phyloP scores from a whole-genome alignment of 2,797 vertebrate genomes.

The Mionectes olivaceus region DNA sequence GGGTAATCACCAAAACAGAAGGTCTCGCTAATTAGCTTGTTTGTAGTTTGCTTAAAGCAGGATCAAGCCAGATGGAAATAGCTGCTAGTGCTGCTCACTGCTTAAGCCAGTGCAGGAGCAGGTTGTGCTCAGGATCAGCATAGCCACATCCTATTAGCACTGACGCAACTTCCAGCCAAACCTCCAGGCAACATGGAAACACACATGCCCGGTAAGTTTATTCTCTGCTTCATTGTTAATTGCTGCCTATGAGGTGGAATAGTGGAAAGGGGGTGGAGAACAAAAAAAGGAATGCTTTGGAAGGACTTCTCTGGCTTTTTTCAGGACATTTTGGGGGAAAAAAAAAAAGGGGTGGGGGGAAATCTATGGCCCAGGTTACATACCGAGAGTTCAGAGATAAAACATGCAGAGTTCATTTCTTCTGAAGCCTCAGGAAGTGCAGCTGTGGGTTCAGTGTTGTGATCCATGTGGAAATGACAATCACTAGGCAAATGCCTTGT shows the following conservation, averaged over 20 bases:
- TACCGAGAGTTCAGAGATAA: background rate
- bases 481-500: background rate
- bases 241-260: background rate
- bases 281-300: background rate
- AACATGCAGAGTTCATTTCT: background rate
- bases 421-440: background rate
- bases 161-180: slow-evolving; percentile 47
- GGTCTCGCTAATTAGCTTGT: slow-evolving; percentile 42
- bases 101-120: slow-evolving; percentile 82
- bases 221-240: background rate
- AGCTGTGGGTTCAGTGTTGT: background rate
- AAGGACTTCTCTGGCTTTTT: background rate
- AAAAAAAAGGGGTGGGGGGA: too few species aligned
- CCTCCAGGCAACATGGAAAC: slow-evolving; percentile 73
- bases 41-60: slow-evolving; percentile 52
- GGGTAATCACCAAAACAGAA: slow-evolving; percentile 35
- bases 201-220: slow-evolving; percentile 33
- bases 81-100: slow-evolving; percentile 69
- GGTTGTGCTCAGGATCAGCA: slow-evolving; percentile 79
- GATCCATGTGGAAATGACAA: background rate
- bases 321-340: rapidly evolving
- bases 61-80: slow-evolving; percentile 84
- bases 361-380: background rate
- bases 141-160: slow-evolving; percentile 58
- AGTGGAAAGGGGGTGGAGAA: background rate